phyloP scores from a whole-genome alignment of 2,797 vertebrate species.

The Coranthus polyacanthus region DNA sequence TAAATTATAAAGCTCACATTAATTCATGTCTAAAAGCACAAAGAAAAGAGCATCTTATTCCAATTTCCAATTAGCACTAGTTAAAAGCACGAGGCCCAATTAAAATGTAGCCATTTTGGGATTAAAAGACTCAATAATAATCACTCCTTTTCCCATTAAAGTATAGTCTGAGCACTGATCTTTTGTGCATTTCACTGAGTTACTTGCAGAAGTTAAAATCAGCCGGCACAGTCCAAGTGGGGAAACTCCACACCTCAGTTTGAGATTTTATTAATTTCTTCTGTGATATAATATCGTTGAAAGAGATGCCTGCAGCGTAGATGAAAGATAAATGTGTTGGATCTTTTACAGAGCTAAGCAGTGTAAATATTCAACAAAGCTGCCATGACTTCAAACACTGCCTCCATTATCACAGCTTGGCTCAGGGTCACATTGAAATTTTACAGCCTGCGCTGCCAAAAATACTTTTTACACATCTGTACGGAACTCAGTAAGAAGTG shows the following conservation, averaged over 20 bases:
- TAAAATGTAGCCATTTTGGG: too few relatives aligned
- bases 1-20: background rate
- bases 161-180: too few relatives aligned
- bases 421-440: slow-evolving; percentile 13
- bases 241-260: background rate
- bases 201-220: background rate
- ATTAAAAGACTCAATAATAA: background rate
- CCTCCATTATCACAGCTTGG: background rate
- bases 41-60: background rate
- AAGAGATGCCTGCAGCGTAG: background rate
- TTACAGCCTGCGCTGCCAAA: background rate
- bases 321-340: background rate
- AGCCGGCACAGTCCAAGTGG: background rate
- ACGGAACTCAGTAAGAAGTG: too few relatives aligned
- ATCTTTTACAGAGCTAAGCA: background rate
- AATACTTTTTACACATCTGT: background rate
- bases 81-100: too few relatives aligned
- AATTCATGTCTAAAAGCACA: background rate
- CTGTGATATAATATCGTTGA: background rate
- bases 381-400: background rate
- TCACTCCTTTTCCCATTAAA: background rate
- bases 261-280: background rate
- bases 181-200: background rate
- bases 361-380: slow-evolving; percentile 27
- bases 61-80: too few relatives aligned